Evolutionary conservation across 1,140 invertebrate genomes (phyloP).

Genomic region (Hetaerina americana): DNA sequence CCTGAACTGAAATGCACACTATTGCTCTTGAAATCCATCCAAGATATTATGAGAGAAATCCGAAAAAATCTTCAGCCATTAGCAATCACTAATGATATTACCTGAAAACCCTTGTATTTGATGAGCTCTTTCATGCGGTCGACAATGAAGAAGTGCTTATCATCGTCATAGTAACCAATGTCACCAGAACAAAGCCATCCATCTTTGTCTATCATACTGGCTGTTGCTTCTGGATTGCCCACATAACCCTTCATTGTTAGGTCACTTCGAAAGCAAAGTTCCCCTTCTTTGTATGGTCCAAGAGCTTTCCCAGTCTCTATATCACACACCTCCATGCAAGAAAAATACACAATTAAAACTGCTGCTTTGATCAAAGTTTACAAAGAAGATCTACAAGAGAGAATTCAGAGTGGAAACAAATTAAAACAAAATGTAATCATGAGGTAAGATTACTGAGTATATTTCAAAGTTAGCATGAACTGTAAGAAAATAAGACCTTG

Average conservation of each 20-base stretch:
- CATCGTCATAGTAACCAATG: constrained; percentile 56
- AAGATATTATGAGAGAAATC: too few species aligned
- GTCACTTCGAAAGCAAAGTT: constrained; percentile 53
- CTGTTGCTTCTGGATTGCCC: constrained; percentile 45
- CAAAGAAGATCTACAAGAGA: too few species aligned
- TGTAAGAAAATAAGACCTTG: too few species aligned
- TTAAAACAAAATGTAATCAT: too few species aligned
- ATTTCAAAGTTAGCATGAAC: too few species aligned
- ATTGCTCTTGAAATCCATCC: too few species aligned
- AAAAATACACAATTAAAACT: too few species aligned
- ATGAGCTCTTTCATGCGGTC: constrained; percentile 69
- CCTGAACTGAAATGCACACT: too few species aligned
- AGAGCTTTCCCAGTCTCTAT: constrained; percentile 40
- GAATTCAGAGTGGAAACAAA: too few species aligned
- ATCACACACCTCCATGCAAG: not conserved
- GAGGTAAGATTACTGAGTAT: too few species aligned
- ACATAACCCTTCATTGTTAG: constrained; percentile 53
- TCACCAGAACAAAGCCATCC: constrained; percentile 75
- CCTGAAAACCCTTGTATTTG: constrained; percentile 67
- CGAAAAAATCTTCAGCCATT: too few species aligned
- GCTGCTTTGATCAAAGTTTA: too few species aligned
- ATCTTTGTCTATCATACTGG: constrained; percentile 46
- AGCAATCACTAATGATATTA: constrained; percentile 18
- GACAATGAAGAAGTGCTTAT: constrained; percentile 55
- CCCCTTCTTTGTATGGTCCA: constrained; percentile 45